A percentile compares a stretch with the other conserved stretches of the same genome.
Evolutionary conservation across 2,888 invertebrate species (phyloP).

Genomic region (Invenusta paracnida): DNA sequence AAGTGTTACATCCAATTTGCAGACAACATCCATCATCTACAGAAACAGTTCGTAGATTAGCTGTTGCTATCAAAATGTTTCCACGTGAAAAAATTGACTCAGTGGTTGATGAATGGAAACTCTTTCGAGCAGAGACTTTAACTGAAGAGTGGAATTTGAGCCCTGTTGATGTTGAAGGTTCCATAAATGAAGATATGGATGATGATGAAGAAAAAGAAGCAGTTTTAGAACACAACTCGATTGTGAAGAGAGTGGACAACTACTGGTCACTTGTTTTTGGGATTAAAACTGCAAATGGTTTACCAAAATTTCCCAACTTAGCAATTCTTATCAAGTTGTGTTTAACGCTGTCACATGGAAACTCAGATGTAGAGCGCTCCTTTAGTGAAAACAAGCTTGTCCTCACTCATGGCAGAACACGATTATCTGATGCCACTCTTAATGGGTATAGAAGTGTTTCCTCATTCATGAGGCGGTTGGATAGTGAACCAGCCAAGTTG

Average conservation of each 20-base stretch:
- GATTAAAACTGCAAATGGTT: conserved; percentile 7
- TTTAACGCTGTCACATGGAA: conserved; percentile 23
- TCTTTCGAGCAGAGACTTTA: conserved; percentile 35
- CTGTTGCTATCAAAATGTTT: conserved; percentile 32
- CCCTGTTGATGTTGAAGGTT: conserved; percentile 10
- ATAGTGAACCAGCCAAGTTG: conserved; percentile 16
- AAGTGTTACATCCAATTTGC: conserved; percentile 27
- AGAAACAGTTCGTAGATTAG: conserved; percentile 28
- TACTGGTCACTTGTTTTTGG: conserved; percentile 23
- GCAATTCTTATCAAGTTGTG: conserved; percentile 23
- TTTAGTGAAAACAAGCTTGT: conserved; percentile 23
- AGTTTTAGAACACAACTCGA: conserved; percentile 15
- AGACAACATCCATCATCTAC: not conserved
- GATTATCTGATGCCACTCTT: not conserved
- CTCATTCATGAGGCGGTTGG: conserved; percentile 15
- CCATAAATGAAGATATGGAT: not conserved
- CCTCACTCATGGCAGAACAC: conserved; percentile 23
- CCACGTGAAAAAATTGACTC: conserved; percentile 25
- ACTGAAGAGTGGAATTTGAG: conserved; percentile 20
- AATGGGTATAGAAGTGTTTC: conserved; percentile 23
- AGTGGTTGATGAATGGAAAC: conserved; percentile 23
- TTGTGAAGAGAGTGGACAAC: conserved; percentile 21
- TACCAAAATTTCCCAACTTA: conserved; percentile 23
- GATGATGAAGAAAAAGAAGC: conserved; percentile 8
- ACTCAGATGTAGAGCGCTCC: conserved; percentile 12